Evolutionary conservation across 2,888 invertebrate genomes (phyloP).

Genomic region (Cantharis nigra): DNA sequence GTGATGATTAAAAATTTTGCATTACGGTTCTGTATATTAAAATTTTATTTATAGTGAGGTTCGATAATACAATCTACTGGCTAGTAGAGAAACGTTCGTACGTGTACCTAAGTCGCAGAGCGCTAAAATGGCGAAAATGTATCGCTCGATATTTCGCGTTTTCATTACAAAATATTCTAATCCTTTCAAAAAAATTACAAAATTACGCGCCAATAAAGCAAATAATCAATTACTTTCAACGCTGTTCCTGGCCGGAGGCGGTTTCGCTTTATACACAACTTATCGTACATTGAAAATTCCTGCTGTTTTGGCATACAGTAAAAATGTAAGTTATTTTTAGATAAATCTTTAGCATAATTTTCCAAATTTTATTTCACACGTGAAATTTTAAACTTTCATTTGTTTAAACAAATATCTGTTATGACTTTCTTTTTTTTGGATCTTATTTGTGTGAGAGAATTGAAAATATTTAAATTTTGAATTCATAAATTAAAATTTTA

Average conservation of each 20-base stretch:
- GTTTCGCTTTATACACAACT: constrained; percentile 54
- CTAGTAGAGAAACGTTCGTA: constrained; percentile 18
- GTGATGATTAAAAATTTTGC: background rate
- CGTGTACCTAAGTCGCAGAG: constrained; percentile 9
- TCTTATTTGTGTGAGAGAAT: background rate
- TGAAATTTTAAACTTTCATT: background rate
- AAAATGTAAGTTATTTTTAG: constrained; percentile 53
- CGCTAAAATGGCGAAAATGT: constrained; percentile 27
- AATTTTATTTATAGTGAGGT: constrained; percentile 14
- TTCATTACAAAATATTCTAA: constrained; percentile 15
- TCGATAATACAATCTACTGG: constrained; percentile 20
- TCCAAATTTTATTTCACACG: background rate
- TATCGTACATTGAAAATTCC: constrained; percentile 53
- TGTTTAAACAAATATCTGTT: background rate
- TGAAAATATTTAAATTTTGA: background rate
- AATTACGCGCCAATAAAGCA: constrained; percentile 14
- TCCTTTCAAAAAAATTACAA: constrained; percentile 18
- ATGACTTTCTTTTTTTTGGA: background rate
- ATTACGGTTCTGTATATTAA: constrained; percentile 19
- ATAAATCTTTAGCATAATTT: background rate
- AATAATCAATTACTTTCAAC: constrained; percentile 22
- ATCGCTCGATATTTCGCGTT: constrained; percentile 14
- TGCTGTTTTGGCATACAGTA: constrained; percentile 59
- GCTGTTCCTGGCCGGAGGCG: constrained; percentile 51
- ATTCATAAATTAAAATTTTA: background rate